A percentile compares a stretch with the other conserved stretches of the same genome.
These are phyloP conservation scores for Synergus gifuensis DNA, from an alignment of 2,888 invertebrate species.

Conservation along the genomic window DNA sequence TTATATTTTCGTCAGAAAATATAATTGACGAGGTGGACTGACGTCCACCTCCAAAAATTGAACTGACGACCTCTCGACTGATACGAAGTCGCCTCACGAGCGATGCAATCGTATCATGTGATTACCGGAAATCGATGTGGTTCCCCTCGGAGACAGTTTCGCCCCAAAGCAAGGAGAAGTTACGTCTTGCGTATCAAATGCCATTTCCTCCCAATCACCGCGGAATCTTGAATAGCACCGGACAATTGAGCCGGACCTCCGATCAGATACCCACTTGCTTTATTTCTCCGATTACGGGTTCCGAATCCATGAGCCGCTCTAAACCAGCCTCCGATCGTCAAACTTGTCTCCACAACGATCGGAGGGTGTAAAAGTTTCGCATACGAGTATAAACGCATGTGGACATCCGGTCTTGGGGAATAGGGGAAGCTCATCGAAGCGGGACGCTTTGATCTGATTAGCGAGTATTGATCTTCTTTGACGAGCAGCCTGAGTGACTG, in stretches of 20 bases:
- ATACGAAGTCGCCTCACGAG: conserved; percentile 42
- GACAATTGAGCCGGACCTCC: conserved; percentile 18
- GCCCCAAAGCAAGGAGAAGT: conserved; percentile 44
- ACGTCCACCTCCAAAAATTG: not conserved
- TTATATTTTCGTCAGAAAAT: conserved; percentile 8
- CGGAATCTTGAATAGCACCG: conserved; percentile 39
- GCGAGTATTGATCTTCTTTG: conserved; percentile 72
- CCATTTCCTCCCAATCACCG: conserved; percentile 43
- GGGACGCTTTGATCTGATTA: conserved; percentile 74
- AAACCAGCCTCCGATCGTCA: conserved; percentile 15
- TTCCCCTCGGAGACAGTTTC: conserved; percentile 45
- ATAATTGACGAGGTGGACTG: too few species aligned
- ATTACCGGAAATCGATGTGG: conserved; percentile 52
- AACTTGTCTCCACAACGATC: conserved; percentile 23
- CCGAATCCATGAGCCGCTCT: not conserved
- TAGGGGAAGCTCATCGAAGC: conserved; percentile 47
- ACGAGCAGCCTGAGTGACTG: conserved; percentile 68
- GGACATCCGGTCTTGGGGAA: conserved; percentile 50
- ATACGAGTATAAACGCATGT: conserved; percentile 50
- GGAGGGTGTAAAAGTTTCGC: conserved; percentile 47
- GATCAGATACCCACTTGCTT: conserved; percentile 32
- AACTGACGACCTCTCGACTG: conserved; percentile 3
- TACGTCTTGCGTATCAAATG: conserved; percentile 57
- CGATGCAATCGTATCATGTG: conserved; percentile 50
- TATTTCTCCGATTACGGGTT: conserved; percentile 20